phyloP scores from a whole-genome alignment of 2,888 invertebrate genomes.

The Diarsia dahlii region DNA sequence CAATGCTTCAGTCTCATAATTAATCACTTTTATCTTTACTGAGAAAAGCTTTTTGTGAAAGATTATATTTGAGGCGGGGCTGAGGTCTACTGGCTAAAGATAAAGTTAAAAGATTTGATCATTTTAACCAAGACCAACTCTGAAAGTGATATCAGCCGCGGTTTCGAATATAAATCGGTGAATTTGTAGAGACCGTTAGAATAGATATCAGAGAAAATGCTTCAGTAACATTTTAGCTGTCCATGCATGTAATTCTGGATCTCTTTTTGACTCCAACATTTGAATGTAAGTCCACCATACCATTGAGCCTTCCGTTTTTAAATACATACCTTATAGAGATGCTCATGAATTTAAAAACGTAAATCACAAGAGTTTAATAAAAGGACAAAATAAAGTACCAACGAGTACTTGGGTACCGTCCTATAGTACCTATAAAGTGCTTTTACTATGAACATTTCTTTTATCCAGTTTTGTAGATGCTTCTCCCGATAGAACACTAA shows the following conservation, averaged over 20 bases:
- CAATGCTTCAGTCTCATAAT: constrained; percentile 28
- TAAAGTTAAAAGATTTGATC: constrained; percentile 3
- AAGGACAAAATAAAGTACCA: neutral
- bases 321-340: neutral
- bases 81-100: neutral
- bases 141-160: neutral
- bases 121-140: neutral
- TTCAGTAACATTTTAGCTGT: neutral
- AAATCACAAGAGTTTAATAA: neutral
- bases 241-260: neutral
- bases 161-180: neutral
- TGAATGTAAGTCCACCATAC: too few species aligned
- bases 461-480: neutral
- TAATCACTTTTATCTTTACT: constrained; percentile 34
- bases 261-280: neutral
- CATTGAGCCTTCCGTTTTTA: neutral
- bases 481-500: neutral
- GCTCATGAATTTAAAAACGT: neutral
- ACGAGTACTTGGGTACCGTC: neutral
- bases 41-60: constrained; percentile 40
- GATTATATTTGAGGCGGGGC: constrained; percentile 1
- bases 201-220: neutral
- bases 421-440: neutral
- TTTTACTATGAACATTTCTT: neutral
- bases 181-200: neutral